Conservation (phyloP, 2,888 invertebrate species). For the Gymnosoma rotundatum region DNA sequence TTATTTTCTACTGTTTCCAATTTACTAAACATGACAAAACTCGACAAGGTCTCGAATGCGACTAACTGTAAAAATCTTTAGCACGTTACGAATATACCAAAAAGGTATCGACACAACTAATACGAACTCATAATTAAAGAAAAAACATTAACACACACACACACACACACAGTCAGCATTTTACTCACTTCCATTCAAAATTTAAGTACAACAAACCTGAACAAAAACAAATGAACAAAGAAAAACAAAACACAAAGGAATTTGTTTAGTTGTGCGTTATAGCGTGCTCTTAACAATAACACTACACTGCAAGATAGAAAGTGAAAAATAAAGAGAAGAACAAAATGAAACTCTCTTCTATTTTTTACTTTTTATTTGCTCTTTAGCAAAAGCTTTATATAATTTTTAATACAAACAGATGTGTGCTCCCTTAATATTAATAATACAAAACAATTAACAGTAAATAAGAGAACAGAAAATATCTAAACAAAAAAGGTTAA, state of each 20-base stretch:
- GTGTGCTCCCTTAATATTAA: too few relatives aligned
- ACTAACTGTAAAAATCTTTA: conserved; percentile 82
- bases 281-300: too few relatives aligned
- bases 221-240: conserved; percentile 32
- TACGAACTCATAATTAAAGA: conserved; percentile 35
- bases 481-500: too few relatives aligned
- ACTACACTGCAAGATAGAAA: too few relatives aligned
- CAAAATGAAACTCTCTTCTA: too few relatives aligned
- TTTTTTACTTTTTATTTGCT: too few relatives aligned
- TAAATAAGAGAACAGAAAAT: too few relatives aligned
- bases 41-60: conserved; percentile 83
- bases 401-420: too few relatives aligned
- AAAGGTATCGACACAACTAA: conserved; percentile 73
- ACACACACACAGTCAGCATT: conserved; percentile 16
- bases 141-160: conserved; percentile 59
- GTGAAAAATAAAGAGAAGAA: too few relatives aligned
- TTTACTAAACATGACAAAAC: conserved; percentile 81
- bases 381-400: too few relatives aligned
- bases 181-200: conserved; percentile 21
- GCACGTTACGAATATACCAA: conserved; percentile 81
- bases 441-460: too few relatives aligned
- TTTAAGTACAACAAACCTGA: conserved; percentile 39
- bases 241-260: not conserved
- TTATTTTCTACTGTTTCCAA: conserved; percentile 44
- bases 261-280: too few relatives aligned